Conservation (phyloP, 2,888 invertebrate species). For the Minunthozetes semirufus region DNA sequence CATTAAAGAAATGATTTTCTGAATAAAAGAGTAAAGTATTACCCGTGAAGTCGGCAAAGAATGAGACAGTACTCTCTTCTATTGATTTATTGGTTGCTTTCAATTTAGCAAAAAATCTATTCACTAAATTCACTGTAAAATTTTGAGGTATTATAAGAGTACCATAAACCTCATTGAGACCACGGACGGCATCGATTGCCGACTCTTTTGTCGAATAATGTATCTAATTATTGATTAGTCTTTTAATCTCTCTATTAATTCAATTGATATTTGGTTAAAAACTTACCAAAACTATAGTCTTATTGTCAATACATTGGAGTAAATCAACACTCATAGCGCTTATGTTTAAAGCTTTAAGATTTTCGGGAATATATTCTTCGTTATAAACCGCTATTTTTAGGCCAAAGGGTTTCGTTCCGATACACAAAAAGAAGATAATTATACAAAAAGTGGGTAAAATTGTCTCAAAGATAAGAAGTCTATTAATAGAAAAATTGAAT, state of each 20-base stretch:
- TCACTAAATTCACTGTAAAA: not conserved
- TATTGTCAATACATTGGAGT: not conserved
- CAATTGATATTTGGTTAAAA: slow-evolving; percentile 52
- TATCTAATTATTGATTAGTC: not conserved
- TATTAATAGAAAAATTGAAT: not conserved
- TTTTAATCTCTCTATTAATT: not conserved
- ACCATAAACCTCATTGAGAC: not conserved
- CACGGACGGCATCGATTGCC: not conserved
- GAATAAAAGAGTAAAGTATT: not conserved
- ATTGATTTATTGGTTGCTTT: slow-evolving; percentile 57
- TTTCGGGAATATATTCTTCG: not conserved
- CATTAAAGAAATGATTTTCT: not conserved
- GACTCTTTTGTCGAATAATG: not conserved
- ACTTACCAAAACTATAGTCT: slow-evolving; percentile 8
- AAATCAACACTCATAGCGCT: not conserved
- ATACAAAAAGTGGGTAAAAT: slow-evolving; percentile 16
- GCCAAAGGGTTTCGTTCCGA: slow-evolving; percentile 29
- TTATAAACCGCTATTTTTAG: slow-evolving; percentile 36
- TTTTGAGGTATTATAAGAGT: not conserved
- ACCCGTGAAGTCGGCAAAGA: slow-evolving; percentile 79
- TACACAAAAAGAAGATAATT: slow-evolving; percentile 36
- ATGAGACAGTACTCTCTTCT: slow-evolving; percentile 76
- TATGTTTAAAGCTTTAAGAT: not conserved
- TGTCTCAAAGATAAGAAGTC: not conserved
- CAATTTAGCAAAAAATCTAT: too few species aligned